Base-by-base conservation (phyloP, 2,113 vertebrate genomes). In the Actenoides hombroni region DNA sequence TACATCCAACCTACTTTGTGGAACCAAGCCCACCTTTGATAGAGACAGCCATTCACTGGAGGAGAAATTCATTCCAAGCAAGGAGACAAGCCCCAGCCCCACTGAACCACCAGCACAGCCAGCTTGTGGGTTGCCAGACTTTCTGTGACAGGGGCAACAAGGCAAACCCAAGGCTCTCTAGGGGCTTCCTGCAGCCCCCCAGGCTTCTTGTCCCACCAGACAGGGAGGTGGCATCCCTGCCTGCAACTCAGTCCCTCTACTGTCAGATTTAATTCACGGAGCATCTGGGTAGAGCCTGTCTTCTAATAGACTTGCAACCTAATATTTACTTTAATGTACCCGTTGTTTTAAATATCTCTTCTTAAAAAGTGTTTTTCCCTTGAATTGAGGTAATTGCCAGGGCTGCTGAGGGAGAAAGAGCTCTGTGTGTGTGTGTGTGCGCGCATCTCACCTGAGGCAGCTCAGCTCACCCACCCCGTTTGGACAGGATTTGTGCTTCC, bases 281-380 rank as follows among this genome's bases (percentile, higher is more conserved):
- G 88, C 42, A 68, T 65, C 26, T 65, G 37, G 40, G 83, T 42
- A 29, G 91, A 86, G 63, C 84, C 69, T 87, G 75, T 23, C 75
- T 86, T 77, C 80, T 76, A 51, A 89, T 64, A 93, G 61, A 63
- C 74, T 42, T 1, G 6, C 19, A 59, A 64, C 35, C 92, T 51
- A 69, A 95, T 82, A 77, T 46, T 93, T 93, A 83, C 88, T 88
- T 93, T 91, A 74, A 93, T 21, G 65, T 78, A 19, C 88, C 63
- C 65, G 49, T 77, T 75, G 49, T 73, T 91, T 89, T 46, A 88
- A 90, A 83, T 3, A 4, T 26, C 54, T 67, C 77, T 83, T 59
- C 92, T 63, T 12, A 71, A 91, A 83, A 88, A 57, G 48, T 35
- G 37, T 16, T 0, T 61, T 90, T 78, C 63, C 37, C 74, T 83